A percentile compares a stretch with the other conserved stretches of the same genome.
These are phyloP conservation scores for Tortricodes alternella DNA, from an alignment of 2,888 invertebrate genomes.

Conservation along the genomic window DNA sequence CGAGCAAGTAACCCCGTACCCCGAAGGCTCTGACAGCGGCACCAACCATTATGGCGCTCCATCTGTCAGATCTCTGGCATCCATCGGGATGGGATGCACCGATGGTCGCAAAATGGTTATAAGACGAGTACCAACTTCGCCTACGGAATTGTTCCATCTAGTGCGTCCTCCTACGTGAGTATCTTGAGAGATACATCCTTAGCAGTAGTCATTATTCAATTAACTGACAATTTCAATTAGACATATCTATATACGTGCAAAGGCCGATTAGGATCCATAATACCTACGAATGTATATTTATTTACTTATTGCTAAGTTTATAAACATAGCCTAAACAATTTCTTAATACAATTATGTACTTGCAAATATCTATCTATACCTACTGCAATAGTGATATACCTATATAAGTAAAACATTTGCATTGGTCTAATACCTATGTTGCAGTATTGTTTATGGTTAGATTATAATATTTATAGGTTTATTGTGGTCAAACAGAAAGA, in stretches of 20 bases:
- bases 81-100: constrained; percentile 94
- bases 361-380: too few species aligned
- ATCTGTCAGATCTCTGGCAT: constrained; percentile 90
- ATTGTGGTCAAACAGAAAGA: too few species aligned
- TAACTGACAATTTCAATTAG: constrained; percentile 41
- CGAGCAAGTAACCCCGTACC: constrained; percentile 73
- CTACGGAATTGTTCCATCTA: constrained; percentile 92
- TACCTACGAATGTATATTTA: too few species aligned
- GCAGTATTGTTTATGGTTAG: too few species aligned
- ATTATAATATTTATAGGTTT: too few species aligned
- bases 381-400: too few species aligned
- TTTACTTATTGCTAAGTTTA: too few species aligned
- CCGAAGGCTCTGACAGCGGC: constrained; percentile 84
- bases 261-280: neutral
- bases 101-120: constrained; percentile 94
- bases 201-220: constrained; percentile 69
- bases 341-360: too few species aligned
- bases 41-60: constrained; percentile 85
- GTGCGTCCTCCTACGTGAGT: constrained; percentile 93
- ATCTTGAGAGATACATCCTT: constrained; percentile 67
- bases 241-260: neutral
- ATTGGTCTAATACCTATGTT: too few species aligned
- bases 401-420: too few species aligned
- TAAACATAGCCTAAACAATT: too few species aligned
- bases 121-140: constrained; percentile 91